A percentile compares a stretch with the other conserved stretches of the same genome.
These are phyloP conservation scores for Macrophya annulata DNA, from an alignment of 2,888 invertebrate genomes.

Conservation along the genomic window DNA sequence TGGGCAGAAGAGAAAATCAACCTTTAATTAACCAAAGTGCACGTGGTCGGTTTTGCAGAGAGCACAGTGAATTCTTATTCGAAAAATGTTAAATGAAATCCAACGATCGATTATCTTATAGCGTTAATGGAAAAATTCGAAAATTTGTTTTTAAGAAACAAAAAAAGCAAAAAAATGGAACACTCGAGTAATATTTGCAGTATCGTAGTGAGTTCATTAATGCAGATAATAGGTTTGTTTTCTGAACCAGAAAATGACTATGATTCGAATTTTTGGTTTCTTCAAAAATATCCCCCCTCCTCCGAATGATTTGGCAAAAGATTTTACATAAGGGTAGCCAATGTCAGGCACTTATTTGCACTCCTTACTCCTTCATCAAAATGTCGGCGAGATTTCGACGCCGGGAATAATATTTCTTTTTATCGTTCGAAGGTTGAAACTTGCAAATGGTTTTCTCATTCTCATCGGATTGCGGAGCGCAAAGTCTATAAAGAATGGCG, in stretches of 20 bases:
- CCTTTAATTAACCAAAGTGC: conserved; percentile 78
- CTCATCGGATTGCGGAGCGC: conserved; percentile 51
- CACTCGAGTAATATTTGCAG: no score
- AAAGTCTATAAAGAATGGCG: conserved; percentile 76
- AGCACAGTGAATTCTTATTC: background rate
- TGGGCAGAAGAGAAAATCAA: conserved; percentile 34
- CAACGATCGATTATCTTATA: background rate
- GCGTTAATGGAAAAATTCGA: background rate
- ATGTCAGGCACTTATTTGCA: background rate
- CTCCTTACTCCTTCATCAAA: background rate
- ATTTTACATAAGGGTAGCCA: background rate
- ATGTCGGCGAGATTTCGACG: background rate
- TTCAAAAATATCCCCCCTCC: background rate
- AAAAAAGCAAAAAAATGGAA: no score
- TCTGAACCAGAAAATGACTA: no score
- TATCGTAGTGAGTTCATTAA: no score
- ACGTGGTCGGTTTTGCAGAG: conserved; percentile 68
- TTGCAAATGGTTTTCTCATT: conserved; percentile 55
- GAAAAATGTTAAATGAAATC: background rate
- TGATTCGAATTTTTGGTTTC: no score
- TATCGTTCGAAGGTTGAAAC: conserved; percentile 35
- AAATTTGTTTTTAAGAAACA: no score
- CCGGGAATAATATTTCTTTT: conserved; percentile 50
- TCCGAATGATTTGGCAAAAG: background rate
- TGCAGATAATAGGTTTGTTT: no score